Base-by-base conservation (phyloP, 2,797 vertebrate species). In the Chanos chanos region DNA sequence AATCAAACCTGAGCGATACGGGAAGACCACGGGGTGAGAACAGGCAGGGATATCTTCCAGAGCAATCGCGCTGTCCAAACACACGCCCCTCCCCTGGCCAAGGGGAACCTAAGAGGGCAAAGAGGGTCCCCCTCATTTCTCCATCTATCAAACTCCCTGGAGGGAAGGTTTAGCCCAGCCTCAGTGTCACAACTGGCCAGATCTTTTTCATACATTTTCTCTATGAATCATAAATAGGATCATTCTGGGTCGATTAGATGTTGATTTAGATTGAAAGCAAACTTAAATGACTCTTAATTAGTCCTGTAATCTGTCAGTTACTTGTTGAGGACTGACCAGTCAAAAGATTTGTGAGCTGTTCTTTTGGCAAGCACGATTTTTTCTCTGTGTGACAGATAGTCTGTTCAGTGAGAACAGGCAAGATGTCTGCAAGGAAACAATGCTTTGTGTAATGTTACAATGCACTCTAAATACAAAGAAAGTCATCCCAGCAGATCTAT, bases 1-100 rank as follows among this genome's bases (percentile, higher is more conserved):
- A 66, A 71, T 62, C 9, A 22, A 22, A 45, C 22, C 3, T 59
- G 28, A 52, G 51, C 53, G 15, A 28, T 48, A 19, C 58, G 58
- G 21, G 10, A 30, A 21, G 10, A 22, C 3, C 5, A 7, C 10
- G 25, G n/a, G 27, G 57, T 9, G 15, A 40, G 27, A 47, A 48
- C 2, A 7, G 24, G 7, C 24, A 37, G 16, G n/a, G n/a, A n/a
- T n/a, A 10, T 12, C 33, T 48, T 47, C 16, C 34, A 36, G 19
- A 44, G 50, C 41, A 21, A 4, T 25, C 4, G 16, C 3, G 12
- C 12, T 7, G 8, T 15, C 16, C 22, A 21, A 13, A 4, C 7
- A 27, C 4, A 18, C n/a, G 33, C 19, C 10, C 47, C 43, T 24
- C 22, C 25, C 21, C 24, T 31, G 31, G n/a, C 24, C 10, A 5